phyloP scores from a whole-genome alignment of 2,888 invertebrate species.

The Salpingus planirostris region DNA sequence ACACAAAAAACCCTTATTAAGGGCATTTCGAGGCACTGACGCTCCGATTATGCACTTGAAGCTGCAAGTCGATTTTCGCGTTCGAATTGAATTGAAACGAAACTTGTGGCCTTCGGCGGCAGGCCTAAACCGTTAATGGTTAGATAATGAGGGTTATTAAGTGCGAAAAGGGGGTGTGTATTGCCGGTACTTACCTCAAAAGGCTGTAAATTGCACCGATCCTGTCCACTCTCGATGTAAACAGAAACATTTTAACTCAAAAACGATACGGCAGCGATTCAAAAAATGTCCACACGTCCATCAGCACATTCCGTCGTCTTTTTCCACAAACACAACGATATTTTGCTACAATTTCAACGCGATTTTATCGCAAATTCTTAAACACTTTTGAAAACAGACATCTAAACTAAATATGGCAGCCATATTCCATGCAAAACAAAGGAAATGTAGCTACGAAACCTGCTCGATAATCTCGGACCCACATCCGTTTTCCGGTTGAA shows the following conservation, averaged over 20 bases:
- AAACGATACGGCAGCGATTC: constrained; percentile 38
- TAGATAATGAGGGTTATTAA: too few species aligned
- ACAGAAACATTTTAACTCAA: constrained; percentile 56
- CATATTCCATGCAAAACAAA: constrained; percentile 78
- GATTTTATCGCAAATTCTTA: constrained; percentile 36
- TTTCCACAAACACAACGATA: constrained; percentile 33
- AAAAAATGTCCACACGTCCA: constrained; percentile 36
- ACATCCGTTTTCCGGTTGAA: constrained; percentile 34
- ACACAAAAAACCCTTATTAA: too few species aligned
- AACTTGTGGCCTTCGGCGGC: too few species aligned
- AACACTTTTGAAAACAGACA: constrained; percentile 63
- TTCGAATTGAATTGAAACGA: too few species aligned
- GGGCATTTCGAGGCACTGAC: too few species aligned
- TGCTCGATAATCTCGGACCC: constrained; percentile 40
- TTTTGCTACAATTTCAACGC: constrained; percentile 36
- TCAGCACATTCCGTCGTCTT: constrained; percentile 40
- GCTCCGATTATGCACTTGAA: too few species aligned
- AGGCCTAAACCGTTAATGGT: too few species aligned
- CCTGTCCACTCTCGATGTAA: constrained; percentile 64
- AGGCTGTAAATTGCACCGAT: constrained; percentile 55
- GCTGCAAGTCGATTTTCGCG: too few species aligned
- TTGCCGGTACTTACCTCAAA: constrained; percentile 40
- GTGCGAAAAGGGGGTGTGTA: constrained; percentile 8
- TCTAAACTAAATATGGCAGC: constrained; percentile 79
- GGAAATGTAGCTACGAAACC: constrained; percentile 43